Conservation (phyloP, 2,888 invertebrate genomes). For the Alsophila aescularia region DNA sequence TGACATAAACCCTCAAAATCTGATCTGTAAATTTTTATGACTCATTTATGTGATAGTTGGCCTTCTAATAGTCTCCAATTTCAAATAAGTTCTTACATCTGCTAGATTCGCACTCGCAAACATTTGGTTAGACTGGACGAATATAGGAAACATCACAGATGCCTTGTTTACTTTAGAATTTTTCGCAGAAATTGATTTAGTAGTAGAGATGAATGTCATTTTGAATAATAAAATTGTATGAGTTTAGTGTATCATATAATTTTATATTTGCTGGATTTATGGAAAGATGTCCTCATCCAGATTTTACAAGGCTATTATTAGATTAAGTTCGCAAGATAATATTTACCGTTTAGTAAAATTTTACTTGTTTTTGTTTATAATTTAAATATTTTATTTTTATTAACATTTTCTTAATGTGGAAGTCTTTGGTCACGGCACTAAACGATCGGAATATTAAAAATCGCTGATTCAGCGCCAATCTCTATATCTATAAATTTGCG, state of each 20-base stretch:
- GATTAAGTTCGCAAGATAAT: too few species aligned
- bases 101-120: conserved; percentile 41
- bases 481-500: conserved; percentile 35
- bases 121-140: conserved; percentile 45
- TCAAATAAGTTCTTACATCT: too few species aligned
- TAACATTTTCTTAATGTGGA: background rate
- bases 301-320: background rate
- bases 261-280: background rate
- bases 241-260: background rate
- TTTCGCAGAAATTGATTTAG: conserved; percentile 31
- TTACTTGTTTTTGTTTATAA: too few species aligned
- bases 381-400: background rate
- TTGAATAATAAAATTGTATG: conserved; percentile 9
- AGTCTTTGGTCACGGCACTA: background rate
- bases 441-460: background rate
- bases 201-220: conserved; percentile 31
- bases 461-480: conserved; percentile 1
- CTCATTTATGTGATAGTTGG: conserved; percentile 24
- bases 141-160: conserved; percentile 48
- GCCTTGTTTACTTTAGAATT: conserved; percentile 50
- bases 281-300: background rate
- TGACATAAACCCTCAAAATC: conserved; percentile 32
- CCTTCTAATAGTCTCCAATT: conserved; percentile 27
- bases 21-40: conserved; percentile 31
- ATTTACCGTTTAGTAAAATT: too few species aligned